Conservation (phyloP, 2,113 vertebrate species). For the Pitta sordida region DNA sequence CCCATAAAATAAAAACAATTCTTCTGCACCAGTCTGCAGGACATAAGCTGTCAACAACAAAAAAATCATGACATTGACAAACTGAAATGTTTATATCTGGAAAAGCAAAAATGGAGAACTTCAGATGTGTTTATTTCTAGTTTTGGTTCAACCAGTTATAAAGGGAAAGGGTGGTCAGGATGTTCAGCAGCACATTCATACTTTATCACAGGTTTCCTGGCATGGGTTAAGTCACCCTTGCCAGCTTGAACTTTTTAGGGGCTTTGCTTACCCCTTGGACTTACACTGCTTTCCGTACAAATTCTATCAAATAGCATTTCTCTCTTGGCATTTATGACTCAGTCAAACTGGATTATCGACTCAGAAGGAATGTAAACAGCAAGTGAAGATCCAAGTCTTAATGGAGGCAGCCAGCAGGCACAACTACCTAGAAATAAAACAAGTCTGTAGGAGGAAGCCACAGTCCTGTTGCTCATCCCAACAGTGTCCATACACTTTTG, state of each 20-base stretch:
- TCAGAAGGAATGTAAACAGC: constrained; percentile 44
- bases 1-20: background rate
- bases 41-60: background rate
- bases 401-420: constrained; percentile 20
- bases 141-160: background rate
- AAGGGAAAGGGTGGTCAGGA: background rate
- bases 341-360: constrained; percentile 44
- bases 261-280: constrained; percentile 8
- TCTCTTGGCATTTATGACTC: constrained; percentile 13
- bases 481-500: background rate
- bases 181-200: background rate
- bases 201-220: constrained; percentile 32
- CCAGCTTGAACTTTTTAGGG: constrained; percentile 39
- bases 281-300: constrained; percentile 4
- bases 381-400: constrained; percentile 9
- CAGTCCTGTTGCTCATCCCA: background rate
- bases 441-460: too few relatives aligned
- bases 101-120: background rate
- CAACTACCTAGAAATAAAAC: constrained; percentile 33
- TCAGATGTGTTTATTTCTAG: background rate
- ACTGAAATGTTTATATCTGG: background rate
- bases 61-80: background rate
- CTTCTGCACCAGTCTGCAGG: background rate
- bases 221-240: background rate
- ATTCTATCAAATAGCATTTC: constrained; percentile 48